Conservation (phyloP, 1,140 invertebrate genomes). For the Ceratina australensis region DNA sequence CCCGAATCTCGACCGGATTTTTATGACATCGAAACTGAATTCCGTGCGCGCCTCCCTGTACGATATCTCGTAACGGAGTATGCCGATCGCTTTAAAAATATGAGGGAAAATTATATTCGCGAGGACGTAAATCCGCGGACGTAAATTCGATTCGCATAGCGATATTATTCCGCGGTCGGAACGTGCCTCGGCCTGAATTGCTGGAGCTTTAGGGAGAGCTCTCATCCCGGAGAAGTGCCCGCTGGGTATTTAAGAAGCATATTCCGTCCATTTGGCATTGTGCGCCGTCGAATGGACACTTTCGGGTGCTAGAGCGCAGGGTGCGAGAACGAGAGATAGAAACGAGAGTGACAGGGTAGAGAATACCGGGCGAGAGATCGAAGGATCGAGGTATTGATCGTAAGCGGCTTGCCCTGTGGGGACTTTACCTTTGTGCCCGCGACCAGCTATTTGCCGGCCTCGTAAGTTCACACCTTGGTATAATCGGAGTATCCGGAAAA, state of each 20-base stretch:
- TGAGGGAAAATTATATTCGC: not conserved
- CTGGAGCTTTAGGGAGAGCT: conserved; percentile 55
- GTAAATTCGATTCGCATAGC: conserved; percentile 36
- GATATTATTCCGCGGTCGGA: conserved; percentile 56
- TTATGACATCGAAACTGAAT: too few relatives aligned
- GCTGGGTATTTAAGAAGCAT: conserved; percentile 67
- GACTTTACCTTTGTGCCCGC: conserved; percentile 49
- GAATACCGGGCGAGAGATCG: conserved; percentile 49
- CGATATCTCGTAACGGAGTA: too few relatives aligned
- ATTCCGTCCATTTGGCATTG: conserved; percentile 69
- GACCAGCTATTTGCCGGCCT: conserved; percentile 49
- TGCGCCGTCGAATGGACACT: conserved; percentile 66
- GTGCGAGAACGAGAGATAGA: not conserved
- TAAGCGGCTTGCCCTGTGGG: conserved; percentile 72
- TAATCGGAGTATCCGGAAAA: conserved; percentile 66
- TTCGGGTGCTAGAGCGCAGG: conserved; percentile 32
- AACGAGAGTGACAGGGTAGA: too few relatives aligned
- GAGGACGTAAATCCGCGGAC: not conserved
- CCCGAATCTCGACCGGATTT: too few relatives aligned
- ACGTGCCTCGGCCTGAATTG: conserved; percentile 67
- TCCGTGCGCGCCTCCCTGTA: too few relatives aligned
- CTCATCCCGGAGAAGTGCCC: conserved; percentile 56
- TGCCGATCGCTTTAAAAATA: too few relatives aligned
- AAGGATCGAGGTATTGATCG: conserved; percentile 74
- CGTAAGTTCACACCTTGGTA: conserved; percentile 70